Conservation (phyloP, 2,113 vertebrate species). For the Calidris pygmaea region DNA sequence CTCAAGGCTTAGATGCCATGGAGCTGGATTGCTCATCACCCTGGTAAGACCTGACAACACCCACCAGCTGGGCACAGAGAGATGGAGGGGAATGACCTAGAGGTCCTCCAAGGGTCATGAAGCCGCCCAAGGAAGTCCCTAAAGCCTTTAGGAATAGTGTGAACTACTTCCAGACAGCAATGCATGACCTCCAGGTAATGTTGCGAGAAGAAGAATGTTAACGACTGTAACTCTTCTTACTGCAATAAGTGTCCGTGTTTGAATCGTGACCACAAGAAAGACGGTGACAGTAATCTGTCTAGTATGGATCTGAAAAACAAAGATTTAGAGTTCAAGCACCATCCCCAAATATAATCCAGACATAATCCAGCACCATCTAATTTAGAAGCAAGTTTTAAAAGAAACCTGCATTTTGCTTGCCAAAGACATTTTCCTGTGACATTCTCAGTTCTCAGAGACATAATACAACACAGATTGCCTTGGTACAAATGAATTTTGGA, state of each 20-base stretch:
- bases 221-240: background rate
- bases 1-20: fast-evolving
- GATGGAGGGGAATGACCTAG: background rate
- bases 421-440: background rate
- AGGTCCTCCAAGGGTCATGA: background rate
- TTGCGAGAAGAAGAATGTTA: background rate
- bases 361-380: background rate
- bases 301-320: background rate
- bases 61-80: background rate
- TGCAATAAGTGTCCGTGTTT: background rate
- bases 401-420: background rate
- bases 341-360: background rate
- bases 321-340: background rate
- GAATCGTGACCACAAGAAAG: background rate
- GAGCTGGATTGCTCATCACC: no score
- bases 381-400: background rate
- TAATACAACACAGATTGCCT: background rate
- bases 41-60: background rate
- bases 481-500: background rate
- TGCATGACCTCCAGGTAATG: no score
- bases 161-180: background rate
- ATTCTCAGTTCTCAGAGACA: background rate
- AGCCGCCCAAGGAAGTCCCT: background rate
- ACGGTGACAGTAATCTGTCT: background rate
- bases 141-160: background rate